phyloP scores from a whole-genome alignment of 2,797 vertebrate species.

The Tolypeutes matacus region DNA sequence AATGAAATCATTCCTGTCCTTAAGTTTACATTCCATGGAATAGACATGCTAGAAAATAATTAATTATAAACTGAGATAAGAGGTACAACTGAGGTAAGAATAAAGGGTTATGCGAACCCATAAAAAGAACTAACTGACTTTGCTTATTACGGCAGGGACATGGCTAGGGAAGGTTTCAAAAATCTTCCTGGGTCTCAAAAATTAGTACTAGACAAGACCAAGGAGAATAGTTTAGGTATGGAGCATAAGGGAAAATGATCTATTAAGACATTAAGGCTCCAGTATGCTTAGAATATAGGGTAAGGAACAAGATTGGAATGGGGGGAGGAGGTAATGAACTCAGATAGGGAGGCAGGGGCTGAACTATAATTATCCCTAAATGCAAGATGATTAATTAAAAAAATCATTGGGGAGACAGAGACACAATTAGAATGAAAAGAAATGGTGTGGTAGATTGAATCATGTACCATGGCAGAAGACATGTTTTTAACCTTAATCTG shows the following conservation, averaged over 20 bases:
- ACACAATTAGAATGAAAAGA: not conserved
- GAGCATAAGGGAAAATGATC: not conserved
- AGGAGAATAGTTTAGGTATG: not conserved
- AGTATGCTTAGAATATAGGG: not conserved
- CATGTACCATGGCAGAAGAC: no score
- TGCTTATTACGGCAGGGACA: not conserved
- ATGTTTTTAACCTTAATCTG: no score
- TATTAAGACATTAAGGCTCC: not conserved
- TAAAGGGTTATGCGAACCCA: not conserved
- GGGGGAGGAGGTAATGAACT: not conserved
- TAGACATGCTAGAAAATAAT: slow-evolving; percentile 35
- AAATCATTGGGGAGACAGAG: not conserved
- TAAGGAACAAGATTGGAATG: not conserved
- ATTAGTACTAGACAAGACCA: not conserved
- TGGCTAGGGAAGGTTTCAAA: not conserved
- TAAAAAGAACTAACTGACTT: not conserved
- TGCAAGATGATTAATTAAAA: not conserved
- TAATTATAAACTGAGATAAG: slow-evolving; percentile 16
- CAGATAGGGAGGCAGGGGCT: not conserved
- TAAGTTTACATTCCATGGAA: not conserved
- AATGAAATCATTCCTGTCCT: slow-evolving; percentile 21
- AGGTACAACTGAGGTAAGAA: not conserved
- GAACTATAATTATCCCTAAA: not conserved
- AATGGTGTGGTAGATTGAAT: no score
- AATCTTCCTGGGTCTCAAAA: not conserved